Base-by-base conservation (phyloP, 2,113 vertebrate species). In the Pipra filicauda region DNA sequence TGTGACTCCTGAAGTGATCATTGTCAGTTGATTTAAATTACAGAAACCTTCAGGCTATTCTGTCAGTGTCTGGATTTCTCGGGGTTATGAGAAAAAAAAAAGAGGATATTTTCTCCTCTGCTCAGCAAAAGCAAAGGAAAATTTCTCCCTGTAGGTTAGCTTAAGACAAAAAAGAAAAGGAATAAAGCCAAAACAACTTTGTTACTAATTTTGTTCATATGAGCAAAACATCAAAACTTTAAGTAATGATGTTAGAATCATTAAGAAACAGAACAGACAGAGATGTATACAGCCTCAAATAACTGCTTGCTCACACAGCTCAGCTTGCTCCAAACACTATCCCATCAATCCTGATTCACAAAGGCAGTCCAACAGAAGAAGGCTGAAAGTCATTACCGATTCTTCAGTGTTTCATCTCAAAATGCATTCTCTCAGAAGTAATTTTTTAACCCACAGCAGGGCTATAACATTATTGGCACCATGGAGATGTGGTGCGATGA, bases 21-120 rank as follows among this genome's bases (percentile, higher is more conserved):
- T 20, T 81, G 44, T 67, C 69, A 73, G 41, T 57, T 74, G 59
- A 66, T 75, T 90, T 93, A 96, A 96, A 95, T 94, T 92, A 84
- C 52, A 92, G 73, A 91, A 85, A 72, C 89, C 71, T 94, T 95
- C 71, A 75, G 57, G 74, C 54, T 91, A 8, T 94, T 92, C 70
- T 87, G 35, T 41, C 49, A 26, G 20, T 28, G n/a, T 64, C 71
- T 89, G 46, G 21, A 74, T 92, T 93, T 86, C 48, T 84, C 52
- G 48, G 59, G 37, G 30, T 71, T 62, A 64, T 62, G n/a, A 87
- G 75, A 31, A 72, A 75, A 82, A 73, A 74, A 62, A 90, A 65
- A 41, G 65, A 62, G 59, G 59, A 8, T 84, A 65, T 78, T 91
- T 91, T 94, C 52, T 93, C 69, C 58, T 86, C 49, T 72, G 16